Evolutionary conservation across 1,140 invertebrate genomes (phyloP).

Genomic region (Penaeus indicus): DNA sequence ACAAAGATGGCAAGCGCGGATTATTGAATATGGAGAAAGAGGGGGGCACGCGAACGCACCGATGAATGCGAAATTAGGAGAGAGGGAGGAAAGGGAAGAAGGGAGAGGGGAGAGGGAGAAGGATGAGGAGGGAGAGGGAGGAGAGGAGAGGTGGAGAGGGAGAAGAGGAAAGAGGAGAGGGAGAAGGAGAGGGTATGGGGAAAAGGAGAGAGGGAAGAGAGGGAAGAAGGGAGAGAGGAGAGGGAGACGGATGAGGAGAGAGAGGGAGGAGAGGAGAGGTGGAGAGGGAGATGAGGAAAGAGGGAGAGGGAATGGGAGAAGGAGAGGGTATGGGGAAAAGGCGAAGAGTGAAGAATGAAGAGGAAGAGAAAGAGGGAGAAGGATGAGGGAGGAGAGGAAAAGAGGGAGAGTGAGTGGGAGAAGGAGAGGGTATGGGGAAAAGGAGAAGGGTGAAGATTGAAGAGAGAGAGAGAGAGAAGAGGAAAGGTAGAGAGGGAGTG

Average conservation of each 20-base stretch:
- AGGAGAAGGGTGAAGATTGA: not conserved
- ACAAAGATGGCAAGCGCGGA: not conserved
- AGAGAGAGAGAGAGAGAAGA: not conserved
- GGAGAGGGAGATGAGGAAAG: not conserved
- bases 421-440: not conserved
- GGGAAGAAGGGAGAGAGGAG: no score
- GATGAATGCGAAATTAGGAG: not conserved
- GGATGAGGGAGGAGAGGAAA: not conserved
- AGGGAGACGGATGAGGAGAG: no score
- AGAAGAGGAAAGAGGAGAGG: not conserved
- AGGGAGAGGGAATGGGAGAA: not conserved
- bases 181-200: not conserved
- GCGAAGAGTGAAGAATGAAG: not conserved
- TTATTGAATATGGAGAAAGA: not conserved
- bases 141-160: not conserved
- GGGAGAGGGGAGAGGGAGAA: not conserved
- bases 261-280: not conserved
- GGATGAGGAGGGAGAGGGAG: not conserved
- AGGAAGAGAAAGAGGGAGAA: not conserved
- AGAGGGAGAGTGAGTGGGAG: not conserved
- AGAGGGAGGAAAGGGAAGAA: not conserved
- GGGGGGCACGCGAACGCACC: not conserved
- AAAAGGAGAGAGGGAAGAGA: no score
- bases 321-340: not conserved
- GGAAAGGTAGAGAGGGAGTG: not conserved